Base-by-base conservation (phyloP, 2,888 invertebrate species). In the Dasysyrphus albostriatus region DNA sequence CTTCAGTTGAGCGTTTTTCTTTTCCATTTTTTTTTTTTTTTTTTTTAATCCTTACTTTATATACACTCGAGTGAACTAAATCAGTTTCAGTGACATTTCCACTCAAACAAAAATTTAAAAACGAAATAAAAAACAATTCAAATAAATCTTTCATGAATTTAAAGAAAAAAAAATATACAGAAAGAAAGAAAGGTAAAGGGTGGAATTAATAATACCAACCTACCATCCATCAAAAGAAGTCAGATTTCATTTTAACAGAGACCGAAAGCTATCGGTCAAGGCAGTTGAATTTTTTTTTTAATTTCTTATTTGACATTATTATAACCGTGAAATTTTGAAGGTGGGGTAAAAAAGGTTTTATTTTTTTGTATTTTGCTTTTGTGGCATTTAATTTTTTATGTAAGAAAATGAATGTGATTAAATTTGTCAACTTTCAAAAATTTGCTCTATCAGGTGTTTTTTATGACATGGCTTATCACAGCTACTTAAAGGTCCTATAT, bases 21-120 rank as follows among this genome's bases (percentile, higher is more conserved):
- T 3, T n/a, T n/a, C n/a, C n/a, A n/a, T n/a, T n/a, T 39, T 39
- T 9, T 61, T 29, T 24, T 8, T 10, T 0, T 39, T 24, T 14
- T 39, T 39, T 12, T 39, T 4, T 12, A 42, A 44, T 14, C 4
- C 42, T 16, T 42, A 39, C 12, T 39, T 61, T 29, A 44, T 29
- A 44, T 59, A 24, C 63, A 44, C 63, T 44, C 6, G 32, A 47
- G 47, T 65, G 32, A 65, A 65, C 42, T 32, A 16, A 32, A 16
- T 65, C 32, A 47, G 32, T 47, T 65, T 3, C 32, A 63, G n/a
- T 65, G 47, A 47, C 47, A 47, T 44, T 65, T 47, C 6, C n/a
- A 65, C n/a, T n/a, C 9, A 10, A 7, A 37, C 12, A 24, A 14
- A 19, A 58, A 34, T 2, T 6, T 1, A 2, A 37, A 37, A 14